Conservation (phyloP, 2,113 vertebrate genomes). For the Dasypus novemcinctus region DNA sequence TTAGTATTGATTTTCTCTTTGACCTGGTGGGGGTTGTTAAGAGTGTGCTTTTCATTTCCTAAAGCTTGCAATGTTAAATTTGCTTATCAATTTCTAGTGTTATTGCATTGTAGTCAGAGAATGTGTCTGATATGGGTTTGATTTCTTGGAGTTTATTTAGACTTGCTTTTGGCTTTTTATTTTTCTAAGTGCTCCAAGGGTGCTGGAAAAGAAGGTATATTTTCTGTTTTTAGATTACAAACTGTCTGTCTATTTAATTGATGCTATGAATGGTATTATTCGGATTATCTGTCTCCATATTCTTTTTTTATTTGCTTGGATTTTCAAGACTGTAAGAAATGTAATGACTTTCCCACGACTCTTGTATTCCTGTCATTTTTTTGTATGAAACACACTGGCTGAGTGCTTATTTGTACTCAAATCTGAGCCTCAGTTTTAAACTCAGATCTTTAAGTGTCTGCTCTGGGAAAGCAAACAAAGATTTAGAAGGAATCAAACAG, state of each 20-base stretch:
- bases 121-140: constrained; percentile 16
- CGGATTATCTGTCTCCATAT: not conserved
- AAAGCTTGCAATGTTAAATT: not conserved
- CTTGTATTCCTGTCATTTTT: constrained; percentile 3
- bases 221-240: constrained; percentile 24
- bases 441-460: not conserved
- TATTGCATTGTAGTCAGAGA: constrained; percentile 26
- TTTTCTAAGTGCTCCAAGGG: constrained; percentile 49
- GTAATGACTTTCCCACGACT: not conserved
- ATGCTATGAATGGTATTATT: not conserved
- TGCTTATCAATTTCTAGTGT: constrained; percentile 43
- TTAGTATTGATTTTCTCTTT: constrained; percentile 32
- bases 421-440: not conserved
- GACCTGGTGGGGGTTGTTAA: not conserved
- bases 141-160: constrained; percentile 55
- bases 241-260: constrained; percentile 37
- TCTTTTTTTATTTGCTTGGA: not conserved
- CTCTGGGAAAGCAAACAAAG: not conserved
- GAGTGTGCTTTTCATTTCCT: constrained; percentile 14
- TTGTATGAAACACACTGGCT: not conserved
- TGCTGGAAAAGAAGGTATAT: constrained; percentile 61
- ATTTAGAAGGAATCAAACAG: not conserved
- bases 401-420: not conserved
- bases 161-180: constrained; percentile 58
- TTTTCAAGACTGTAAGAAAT: not conserved